Conservation (phyloP, 2,113 vertebrate species). For the Glareola pratincola region DNA sequence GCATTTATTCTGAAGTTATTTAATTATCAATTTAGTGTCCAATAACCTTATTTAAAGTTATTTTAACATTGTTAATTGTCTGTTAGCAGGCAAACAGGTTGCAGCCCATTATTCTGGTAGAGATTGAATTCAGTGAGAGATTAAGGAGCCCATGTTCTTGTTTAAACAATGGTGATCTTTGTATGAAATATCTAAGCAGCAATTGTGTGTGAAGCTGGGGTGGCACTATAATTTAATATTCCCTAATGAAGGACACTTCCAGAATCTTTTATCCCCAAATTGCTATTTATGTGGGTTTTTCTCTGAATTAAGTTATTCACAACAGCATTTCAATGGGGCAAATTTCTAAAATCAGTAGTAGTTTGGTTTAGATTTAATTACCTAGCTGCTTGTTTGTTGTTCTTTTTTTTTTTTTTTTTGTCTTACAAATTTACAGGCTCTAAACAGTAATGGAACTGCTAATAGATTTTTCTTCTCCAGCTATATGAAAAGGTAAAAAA, state of each 20-base stretch:
- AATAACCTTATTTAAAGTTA: neutral
- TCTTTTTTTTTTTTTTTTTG: neutral
- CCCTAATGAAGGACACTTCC: neutral
- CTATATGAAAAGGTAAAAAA: neutral
- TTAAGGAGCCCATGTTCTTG: neutral
- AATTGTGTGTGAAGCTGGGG: constrained; percentile 12
- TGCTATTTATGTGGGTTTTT: neutral
- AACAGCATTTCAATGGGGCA: neutral
- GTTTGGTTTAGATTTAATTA: neutral
- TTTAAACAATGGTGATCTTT: constrained; percentile 25
- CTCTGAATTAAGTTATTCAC: neutral
- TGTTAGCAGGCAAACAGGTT: neutral
- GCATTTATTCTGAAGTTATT: neutral
- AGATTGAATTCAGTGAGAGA: neutral
- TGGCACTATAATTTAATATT: constrained; percentile 13
- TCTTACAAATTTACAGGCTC: neutral
- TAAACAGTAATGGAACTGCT: neutral
- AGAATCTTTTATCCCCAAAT: neutral
- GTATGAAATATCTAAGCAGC: constrained; percentile 17
- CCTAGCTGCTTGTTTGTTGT: neutral
- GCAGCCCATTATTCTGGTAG: neutral
- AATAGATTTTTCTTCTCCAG: neutral
- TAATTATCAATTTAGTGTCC: neutral
- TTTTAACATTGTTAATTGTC: neutral
- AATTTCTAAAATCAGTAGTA: neutral